phyloP scores from a whole-genome alignment of 1,140 invertebrate species.

The Platyscapa corneri region DNA sequence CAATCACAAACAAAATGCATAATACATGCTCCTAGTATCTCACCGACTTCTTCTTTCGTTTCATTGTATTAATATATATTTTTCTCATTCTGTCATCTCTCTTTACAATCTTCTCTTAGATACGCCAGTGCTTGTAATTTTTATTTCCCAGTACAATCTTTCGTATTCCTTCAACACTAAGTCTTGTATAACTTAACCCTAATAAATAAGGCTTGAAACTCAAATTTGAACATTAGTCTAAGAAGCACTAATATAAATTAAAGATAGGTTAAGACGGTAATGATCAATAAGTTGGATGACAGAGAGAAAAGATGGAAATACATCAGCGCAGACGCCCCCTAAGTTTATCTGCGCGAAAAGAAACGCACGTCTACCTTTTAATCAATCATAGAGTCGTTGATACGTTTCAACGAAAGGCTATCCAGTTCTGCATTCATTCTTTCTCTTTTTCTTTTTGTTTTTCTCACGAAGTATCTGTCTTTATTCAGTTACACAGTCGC shows the following conservation, averaged over 20 bases:
- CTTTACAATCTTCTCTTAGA: not conserved
- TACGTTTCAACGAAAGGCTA: constrained; percentile 28
- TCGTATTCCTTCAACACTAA: not conserved
- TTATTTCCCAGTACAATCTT: too few relatives aligned
- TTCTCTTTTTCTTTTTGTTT: not conserved
- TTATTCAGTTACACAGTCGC: not conserved
- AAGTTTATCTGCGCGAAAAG: not conserved
- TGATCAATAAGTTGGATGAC: constrained; percentile 68
- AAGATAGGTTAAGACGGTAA: constrained; percentile 73
- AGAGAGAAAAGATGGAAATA: constrained; percentile 43
- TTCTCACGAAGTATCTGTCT: not conserved
- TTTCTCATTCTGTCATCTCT: not conserved
- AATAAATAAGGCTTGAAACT: not conserved
- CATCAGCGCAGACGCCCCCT: constrained; percentile 64
- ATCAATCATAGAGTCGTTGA: constrained; percentile 63
- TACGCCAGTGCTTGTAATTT: too few relatives aligned
- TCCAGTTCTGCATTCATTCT: not conserved
- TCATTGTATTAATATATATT: not conserved
- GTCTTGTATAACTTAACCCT: not conserved
- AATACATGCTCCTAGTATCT: not conserved
- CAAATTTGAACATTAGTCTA: not conserved
- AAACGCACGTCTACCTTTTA: constrained; percentile 58
- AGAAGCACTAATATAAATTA: constrained; percentile 67
- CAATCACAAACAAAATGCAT: not conserved
- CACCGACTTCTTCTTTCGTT: not conserved